Evolutionary conservation across 2,797 vertebrate species (phyloP).

Genomic region (Thamnophis elegans): DNA sequence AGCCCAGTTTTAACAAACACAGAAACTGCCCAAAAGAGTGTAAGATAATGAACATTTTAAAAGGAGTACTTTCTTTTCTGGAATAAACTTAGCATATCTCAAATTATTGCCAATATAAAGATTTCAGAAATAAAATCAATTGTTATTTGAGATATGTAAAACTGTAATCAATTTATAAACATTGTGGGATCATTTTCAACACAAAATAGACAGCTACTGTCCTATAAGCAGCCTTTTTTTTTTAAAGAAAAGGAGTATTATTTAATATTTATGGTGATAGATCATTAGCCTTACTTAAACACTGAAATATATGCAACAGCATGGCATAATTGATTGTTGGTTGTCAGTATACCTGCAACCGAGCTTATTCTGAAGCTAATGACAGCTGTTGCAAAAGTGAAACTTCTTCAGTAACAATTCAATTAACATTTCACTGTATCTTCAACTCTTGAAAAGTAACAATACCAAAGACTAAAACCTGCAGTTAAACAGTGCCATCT

Average conservation of each 20-base stretch:
- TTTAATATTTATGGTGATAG: neutral
- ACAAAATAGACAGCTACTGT: neutral
- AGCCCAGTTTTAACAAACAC: neutral
- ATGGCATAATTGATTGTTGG: neutral
- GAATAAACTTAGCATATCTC: neutral
- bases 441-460: neutral
- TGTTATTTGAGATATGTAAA: neutral
- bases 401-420: neutral
- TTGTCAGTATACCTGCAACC: neutral
- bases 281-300: neutral
- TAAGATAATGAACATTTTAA: neutral
- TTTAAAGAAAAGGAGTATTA: neutral
- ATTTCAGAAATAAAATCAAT: neutral
- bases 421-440: neutral
- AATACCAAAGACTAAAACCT: neutral
- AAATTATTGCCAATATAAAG: neutral
- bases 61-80: neutral
- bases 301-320: neutral
- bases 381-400: neutral
- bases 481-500: conserved; percentile 45
- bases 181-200: neutral
- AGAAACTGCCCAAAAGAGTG: neutral
- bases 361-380: neutral
- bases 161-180: neutral
- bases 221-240: neutral